Conservation (phyloP, 2,888 invertebrate genomes). For the Ethmia dodecea region DNA sequence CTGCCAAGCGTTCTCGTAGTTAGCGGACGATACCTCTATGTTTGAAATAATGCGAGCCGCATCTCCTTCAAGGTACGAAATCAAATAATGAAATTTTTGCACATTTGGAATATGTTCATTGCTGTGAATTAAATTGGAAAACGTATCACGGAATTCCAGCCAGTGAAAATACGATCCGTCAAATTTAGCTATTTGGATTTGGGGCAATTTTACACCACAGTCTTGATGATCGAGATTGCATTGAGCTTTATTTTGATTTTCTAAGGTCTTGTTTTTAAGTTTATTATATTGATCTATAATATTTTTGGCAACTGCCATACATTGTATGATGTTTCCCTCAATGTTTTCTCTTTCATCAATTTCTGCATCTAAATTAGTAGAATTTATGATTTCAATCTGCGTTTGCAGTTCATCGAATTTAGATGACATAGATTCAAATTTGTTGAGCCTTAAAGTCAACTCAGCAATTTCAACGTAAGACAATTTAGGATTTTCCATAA, state of each 20-base stretch:
- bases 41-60: slow-evolving; percentile 19
- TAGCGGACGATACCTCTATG: slow-evolving; percentile 13
- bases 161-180: slow-evolving; percentile 22
- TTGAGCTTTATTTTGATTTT: not conserved
- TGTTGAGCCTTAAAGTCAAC: slow-evolving; percentile 6
- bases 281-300: slow-evolving; percentile 9
- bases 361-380: slow-evolving; percentile 9
- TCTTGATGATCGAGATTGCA: slow-evolving; percentile 9
- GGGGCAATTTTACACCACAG: slow-evolving; percentile 16
- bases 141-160: slow-evolving; percentile 23
- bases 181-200: slow-evolving; percentile 22
- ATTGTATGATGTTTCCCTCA: slow-evolving; percentile 12
- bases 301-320: slow-evolving; percentile 16
- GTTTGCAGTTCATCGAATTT: slow-evolving; percentile 17
- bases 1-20: slow-evolving; percentile 14
- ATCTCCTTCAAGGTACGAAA: slow-evolving; percentile 20
- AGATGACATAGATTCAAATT: slow-evolving; percentile 10
- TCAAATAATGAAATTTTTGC: slow-evolving; percentile 20
- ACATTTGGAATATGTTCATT: slow-evolving; percentile 19
- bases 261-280: not conserved
- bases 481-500: not conserved
- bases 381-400: slow-evolving; percentile 15
- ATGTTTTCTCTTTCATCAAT: slow-evolving; percentile 18
- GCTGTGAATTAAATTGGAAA: slow-evolving; percentile 20
- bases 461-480: slow-evolving; percentile 3